These are phyloP conservation scores for Epirrita christyi DNA, from an alignment of 2,888 invertebrate genomes.

Conservation along the genomic window DNA sequence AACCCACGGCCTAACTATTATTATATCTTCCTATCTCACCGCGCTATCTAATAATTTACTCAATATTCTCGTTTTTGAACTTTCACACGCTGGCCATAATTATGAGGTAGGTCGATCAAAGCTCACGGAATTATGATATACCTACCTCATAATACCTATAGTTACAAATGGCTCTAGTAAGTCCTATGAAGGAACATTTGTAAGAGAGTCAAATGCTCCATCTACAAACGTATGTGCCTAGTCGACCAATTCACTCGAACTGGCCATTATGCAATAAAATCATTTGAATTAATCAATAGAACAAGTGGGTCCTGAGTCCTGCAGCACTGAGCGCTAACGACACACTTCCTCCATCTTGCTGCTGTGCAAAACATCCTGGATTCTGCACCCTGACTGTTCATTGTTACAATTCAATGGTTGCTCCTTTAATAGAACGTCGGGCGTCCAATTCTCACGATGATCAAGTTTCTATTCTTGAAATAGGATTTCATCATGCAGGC, in stretches of 20 bases:
- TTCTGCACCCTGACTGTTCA: conserved; percentile 39
- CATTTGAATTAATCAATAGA: conserved; percentile 81
- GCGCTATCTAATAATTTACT: conserved; percentile 11
- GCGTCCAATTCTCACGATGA: conserved; percentile 45
- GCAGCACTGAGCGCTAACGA: conserved; percentile 35
- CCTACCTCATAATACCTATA: too few species aligned
- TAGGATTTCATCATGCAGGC: conserved; percentile 29
- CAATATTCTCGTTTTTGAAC: background rate
- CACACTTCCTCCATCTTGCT: conserved; percentile 38
- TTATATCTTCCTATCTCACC: conserved; percentile 3
- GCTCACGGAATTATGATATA: too few species aligned
- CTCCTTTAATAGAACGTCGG: conserved; percentile 43
- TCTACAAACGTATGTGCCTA: conserved; percentile 28
- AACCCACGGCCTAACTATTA: conserved; percentile 23
- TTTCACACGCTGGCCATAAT: background rate
- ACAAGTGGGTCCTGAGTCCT: conserved; percentile 62
- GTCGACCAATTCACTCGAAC: conserved; percentile 49
- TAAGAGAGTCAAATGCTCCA: background rate
- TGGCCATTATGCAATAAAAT: conserved; percentile 78
- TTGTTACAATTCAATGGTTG: conserved; percentile 43
- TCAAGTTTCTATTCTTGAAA: conserved; percentile 38
- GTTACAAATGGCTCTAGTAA: too few species aligned
- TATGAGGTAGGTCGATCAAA: too few species aligned
- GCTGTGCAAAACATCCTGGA: conserved; percentile 36
- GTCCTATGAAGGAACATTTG: too few species aligned